These are phyloP conservation scores for Phyto melanocephala DNA, from an alignment of 2,888 invertebrate genomes.

Conservation along the genomic window DNA sequence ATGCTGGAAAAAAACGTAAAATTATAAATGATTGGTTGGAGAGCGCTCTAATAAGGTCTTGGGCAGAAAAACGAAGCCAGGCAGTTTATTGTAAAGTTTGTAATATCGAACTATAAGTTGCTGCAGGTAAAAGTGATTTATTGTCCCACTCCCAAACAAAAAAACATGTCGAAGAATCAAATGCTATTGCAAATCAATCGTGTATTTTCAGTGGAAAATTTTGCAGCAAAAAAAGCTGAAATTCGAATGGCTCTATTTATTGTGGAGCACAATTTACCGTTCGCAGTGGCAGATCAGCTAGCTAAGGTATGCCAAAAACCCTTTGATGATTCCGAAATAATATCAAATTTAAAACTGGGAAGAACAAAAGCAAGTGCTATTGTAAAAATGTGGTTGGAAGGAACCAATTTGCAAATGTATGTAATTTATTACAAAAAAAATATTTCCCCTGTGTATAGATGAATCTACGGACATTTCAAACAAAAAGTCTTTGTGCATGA, in stretches of 20 bases:
- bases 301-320: constrained; percentile 3
- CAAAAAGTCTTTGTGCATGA: not conserved
- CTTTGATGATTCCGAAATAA: not conserved
- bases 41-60: no score
- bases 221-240: constrained; percentile 1
- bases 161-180: not conserved
- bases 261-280: constrained; percentile 22
- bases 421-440: constrained; percentile 10
- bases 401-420: not conserved
- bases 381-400: constrained; percentile 17
- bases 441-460: constrained; percentile 16
- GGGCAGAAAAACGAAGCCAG: not conserved
- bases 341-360: constrained; percentile 6
- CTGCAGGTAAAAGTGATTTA: not conserved
- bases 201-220: not conserved
- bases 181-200: not conserved
- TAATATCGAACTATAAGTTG: not conserved
- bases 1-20: no score
- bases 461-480: constrained; percentile 7
- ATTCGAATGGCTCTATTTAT: constrained; percentile 12
- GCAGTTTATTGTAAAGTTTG: not conserved
- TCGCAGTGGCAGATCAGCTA: not conserved
- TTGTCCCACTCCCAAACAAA: not conserved
- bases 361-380: constrained; percentile 11
- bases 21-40: no score